Conservation (phyloP, 2,888 invertebrate species). For the Lasioglossum morio region DNA sequence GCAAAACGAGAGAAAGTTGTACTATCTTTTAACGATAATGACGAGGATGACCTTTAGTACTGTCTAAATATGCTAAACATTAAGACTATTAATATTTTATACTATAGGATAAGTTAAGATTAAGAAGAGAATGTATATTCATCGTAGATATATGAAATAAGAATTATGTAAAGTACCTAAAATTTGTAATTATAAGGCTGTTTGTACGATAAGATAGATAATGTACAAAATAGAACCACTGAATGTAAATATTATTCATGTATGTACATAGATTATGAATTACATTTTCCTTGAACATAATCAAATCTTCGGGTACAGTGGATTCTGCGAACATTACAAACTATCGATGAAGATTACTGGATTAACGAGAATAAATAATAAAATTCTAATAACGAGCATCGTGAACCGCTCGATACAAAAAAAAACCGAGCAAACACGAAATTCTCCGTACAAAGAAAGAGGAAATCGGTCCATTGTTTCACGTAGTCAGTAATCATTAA, state of each 20-base stretch:
- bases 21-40: conserved; percentile 80
- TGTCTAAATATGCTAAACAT: not conserved
- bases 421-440: not conserved
- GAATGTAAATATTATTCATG: conserved; percentile 39
- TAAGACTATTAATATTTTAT: not conserved
- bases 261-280: conserved; percentile 4
- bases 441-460: not conserved
- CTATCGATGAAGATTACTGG: not conserved
- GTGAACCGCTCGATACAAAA: not conserved
- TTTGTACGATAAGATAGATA: not conserved
- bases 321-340: conserved; percentile 4
- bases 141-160: not conserved
- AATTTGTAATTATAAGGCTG: not conserved
- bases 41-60: conserved; percentile 72
- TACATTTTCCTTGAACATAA: not conserved
- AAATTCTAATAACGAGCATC: not conserved
- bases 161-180: conserved; percentile 3
- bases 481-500: not conserved
- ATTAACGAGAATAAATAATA: not conserved
- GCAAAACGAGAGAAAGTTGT: conserved; percentile 72
- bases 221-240: conserved; percentile 4
- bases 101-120: not conserved
- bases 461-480: not conserved
- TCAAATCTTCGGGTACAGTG: not conserved
- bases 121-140: not conserved